Conservation (phyloP, 2,113 vertebrate species). For the Athene noctua region DNA sequence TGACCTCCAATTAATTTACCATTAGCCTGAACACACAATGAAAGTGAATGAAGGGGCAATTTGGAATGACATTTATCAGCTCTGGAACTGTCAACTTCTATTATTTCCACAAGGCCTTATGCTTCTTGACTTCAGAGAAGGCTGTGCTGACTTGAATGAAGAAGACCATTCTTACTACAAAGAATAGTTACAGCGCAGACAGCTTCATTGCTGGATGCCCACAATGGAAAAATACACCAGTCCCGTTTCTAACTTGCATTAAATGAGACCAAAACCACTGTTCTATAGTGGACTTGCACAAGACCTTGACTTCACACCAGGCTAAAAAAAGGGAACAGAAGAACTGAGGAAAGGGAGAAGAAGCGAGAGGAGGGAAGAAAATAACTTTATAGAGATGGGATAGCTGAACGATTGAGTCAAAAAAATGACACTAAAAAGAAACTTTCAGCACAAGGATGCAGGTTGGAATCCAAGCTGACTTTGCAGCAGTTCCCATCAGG, state of each 20-base stretch:
- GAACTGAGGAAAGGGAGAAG: neutral
- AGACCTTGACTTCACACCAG: neutral
- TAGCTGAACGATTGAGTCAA: neutral
- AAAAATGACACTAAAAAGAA: neutral
- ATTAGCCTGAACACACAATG: conserved; percentile 56
- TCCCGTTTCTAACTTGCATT: neutral
- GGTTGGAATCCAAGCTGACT: neutral
- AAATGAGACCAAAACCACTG: neutral
- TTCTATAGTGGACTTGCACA: neutral
- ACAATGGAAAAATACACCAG: neutral
- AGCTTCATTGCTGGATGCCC: neutral
- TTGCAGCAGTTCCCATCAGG: neutral
- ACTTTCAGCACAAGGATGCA: neutral
- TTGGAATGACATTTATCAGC: conserved; percentile 71
- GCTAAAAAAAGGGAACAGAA: neutral
- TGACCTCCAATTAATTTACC: conserved; percentile 59
- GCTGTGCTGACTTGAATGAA: conserved; percentile 48
- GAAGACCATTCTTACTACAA: conserved; percentile 28
- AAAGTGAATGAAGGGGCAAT: conserved; percentile 62
- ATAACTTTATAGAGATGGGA: neutral
- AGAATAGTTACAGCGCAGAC: neutral
- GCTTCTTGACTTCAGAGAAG: conserved; percentile 57
- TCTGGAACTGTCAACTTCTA: conserved; percentile 58
- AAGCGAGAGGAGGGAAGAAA: neutral
- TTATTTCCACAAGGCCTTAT: conserved; percentile 65